Conservation (phyloP, 2,113 vertebrate species). For the Cephalopterus ornatus region DNA sequence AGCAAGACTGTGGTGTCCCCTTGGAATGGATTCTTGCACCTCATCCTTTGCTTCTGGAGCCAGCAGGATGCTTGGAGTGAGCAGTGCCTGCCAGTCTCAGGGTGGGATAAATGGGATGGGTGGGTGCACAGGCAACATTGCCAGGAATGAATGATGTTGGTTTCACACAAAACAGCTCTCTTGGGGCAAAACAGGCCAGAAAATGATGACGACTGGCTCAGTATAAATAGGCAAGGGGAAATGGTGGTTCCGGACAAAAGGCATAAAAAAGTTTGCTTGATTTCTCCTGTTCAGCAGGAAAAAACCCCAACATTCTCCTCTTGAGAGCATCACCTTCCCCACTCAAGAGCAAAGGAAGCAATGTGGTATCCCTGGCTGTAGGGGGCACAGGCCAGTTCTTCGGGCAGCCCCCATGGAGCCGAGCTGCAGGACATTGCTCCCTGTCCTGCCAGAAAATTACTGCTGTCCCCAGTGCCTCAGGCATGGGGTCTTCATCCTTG, state of each 20-base stretch:
- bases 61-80: rapidly evolving
- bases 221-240: conserved; percentile 26
- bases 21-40: neutral
- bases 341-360: neutral
- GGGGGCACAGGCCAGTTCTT: neutral
- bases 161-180: neutral
- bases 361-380: neutral
- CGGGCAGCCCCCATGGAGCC: rapidly evolving
- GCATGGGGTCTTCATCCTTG: neutral
- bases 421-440: neutral
- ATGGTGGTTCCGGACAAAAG: neutral
- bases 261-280: neutral
- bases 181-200: neutral
- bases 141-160: neutral
- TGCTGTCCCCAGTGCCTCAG: rapidly evolving
- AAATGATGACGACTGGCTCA: neutral
- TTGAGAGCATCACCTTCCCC: neutral
- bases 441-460: neutral
- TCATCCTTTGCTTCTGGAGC: neutral
- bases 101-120: neutral
- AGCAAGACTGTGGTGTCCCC: rapidly evolving
- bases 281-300: conserved; percentile 29
- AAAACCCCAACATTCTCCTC: neutral
- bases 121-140: neutral
- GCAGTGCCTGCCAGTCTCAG: neutral